Evolutionary conservation across 1,140 invertebrate species (phyloP).

Genomic region (Aphaenogaster floridana): DNA sequence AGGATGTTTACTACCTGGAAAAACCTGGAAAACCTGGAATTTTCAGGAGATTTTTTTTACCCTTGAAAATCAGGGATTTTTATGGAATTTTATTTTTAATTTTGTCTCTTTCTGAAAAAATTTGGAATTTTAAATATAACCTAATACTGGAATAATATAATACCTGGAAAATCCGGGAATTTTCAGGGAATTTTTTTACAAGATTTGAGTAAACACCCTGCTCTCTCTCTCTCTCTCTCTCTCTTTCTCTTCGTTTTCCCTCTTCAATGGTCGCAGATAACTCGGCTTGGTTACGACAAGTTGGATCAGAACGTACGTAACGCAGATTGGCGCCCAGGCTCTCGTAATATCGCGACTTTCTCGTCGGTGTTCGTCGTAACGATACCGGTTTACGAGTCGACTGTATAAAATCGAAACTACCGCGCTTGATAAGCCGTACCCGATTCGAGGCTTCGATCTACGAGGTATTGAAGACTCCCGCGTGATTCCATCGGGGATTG

Average conservation of each 20-base stretch:
- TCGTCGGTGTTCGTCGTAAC: constrained; percentile 42
- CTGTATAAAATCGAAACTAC: constrained; percentile 47
- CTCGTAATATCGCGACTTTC: constrained; percentile 63
- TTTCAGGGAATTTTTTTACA: too few species aligned
- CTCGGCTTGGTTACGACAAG: constrained; percentile 37
- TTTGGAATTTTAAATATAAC: too few species aligned
- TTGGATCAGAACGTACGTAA: background rate
- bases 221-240: background rate
- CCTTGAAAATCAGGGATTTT: too few species aligned
- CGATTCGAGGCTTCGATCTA: background rate
- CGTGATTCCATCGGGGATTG: constrained; percentile 3
- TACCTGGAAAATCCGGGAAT: too few species aligned
- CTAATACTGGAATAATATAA: too few species aligned
- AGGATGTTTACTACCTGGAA: too few species aligned
- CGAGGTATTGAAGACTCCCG: background rate
- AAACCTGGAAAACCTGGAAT: too few species aligned
- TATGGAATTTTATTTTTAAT: too few species aligned
- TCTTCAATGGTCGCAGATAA: constrained; percentile 27
- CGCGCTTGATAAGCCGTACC: background rate
- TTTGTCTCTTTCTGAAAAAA: too few species aligned
- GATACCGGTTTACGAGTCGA: constrained; percentile 50
- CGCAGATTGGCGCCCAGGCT: constrained; percentile 31
- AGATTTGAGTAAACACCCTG: too few species aligned
- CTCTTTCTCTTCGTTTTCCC: background rate
- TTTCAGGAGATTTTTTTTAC: too few species aligned